Conservation (phyloP, 1,140 invertebrate species). For the Caerostris darwini region DNA sequence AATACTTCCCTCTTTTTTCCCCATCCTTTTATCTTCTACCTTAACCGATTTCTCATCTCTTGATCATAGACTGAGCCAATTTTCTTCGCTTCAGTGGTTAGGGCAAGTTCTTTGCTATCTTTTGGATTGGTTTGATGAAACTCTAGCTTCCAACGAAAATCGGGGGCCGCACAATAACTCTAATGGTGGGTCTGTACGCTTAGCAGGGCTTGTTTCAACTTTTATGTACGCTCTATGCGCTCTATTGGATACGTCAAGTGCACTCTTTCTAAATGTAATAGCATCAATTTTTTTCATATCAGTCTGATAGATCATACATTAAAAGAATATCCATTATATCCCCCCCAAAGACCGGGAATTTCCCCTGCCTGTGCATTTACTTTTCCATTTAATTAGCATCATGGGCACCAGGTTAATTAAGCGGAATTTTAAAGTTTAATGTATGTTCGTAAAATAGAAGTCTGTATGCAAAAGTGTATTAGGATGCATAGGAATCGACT, state of each 20-base stretch:
- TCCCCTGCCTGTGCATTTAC: neutral
- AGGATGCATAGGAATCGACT: no score
- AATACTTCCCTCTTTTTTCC: neutral
- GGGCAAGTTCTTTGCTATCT: neutral
- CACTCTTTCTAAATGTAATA: constrained; percentile 6
- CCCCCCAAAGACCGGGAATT: no score
- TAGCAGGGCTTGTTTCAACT: neutral
- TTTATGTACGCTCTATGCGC: neutral
- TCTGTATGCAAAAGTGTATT: no score
- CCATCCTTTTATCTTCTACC: constrained; percentile 42
- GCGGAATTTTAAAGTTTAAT: neutral
- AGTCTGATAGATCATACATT: constrained; percentile 4
- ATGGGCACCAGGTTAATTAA: neutral
- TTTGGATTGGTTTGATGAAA: constrained; percentile 39
- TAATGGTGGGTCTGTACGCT: constrained; percentile 24
- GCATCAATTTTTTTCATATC: constrained; percentile 31
- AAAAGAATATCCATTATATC: constrained; percentile 28
- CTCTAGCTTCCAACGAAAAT: neutral
- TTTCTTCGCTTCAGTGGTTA: constrained; percentile 46
- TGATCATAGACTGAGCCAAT: constrained; percentile 59
- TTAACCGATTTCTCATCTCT: constrained; percentile 44
- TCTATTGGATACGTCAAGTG: neutral
- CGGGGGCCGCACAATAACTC: constrained; percentile 20
- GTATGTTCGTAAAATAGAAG: no score
- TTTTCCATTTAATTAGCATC: neutral